Evolutionary conservation across 2,113 vertebrate genomes (phyloP).

Genomic region (Istiophorus platypterus): DNA sequence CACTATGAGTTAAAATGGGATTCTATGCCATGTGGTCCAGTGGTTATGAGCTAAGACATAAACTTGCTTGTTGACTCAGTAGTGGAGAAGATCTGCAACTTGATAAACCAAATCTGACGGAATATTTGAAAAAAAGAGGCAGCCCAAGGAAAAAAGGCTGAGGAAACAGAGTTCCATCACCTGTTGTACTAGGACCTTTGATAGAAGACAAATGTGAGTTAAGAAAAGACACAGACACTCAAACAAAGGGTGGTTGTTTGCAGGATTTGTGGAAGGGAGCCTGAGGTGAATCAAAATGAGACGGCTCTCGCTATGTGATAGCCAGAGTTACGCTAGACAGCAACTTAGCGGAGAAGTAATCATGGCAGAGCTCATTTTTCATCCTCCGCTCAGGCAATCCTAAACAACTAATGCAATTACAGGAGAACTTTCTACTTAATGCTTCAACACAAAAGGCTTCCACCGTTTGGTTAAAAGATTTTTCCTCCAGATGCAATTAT

Average conservation of each 20-base stretch:
- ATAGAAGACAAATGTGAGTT: constrained; percentile 38
- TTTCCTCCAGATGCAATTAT: constrained; percentile 82
- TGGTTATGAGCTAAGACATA: neutral
- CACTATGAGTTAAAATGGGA: neutral
- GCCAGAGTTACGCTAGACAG: constrained; percentile 66
- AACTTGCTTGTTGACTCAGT: neutral
- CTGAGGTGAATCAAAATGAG: constrained; percentile 57
- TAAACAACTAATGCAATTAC: constrained; percentile 82
- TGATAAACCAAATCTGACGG: neutral
- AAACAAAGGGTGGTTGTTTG: constrained; percentile 29
- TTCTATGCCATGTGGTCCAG: neutral
- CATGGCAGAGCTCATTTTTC: constrained; percentile 76
- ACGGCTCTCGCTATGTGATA: constrained; percentile 44
- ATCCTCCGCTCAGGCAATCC: constrained; percentile 68
- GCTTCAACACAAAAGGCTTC: constrained; percentile 78
- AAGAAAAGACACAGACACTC: constrained; percentile 32
- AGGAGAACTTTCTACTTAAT: constrained; percentile 78
- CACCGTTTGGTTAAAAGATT: constrained; percentile 77
- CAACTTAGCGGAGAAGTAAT: constrained; percentile 67
- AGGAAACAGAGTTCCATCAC: constrained; percentile 17
- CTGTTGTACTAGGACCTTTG: constrained; percentile 28
- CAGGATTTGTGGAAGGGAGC: constrained; percentile 25
- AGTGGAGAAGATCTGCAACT: neutral
- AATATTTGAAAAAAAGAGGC: neutral
- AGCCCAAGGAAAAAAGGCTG: neutral